These are phyloP conservation scores for Gymnopithys bicolor DNA, from an alignment of 2,797 vertebrate species.

Conservation along the genomic window DNA sequence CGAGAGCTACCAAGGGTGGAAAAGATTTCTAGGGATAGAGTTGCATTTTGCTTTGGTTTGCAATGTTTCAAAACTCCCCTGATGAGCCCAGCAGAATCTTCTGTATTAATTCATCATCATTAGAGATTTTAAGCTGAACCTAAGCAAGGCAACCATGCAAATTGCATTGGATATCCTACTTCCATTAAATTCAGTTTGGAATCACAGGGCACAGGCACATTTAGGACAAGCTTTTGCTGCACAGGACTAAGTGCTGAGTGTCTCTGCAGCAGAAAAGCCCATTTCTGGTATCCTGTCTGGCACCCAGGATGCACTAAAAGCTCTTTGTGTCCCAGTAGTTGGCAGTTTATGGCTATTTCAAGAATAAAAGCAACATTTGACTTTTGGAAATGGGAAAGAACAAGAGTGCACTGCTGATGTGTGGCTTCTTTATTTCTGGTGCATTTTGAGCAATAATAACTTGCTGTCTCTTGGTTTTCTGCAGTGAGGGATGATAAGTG, in stretches of 20 bases:
- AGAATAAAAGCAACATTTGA: background rate
- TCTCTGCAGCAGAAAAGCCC: background rate
- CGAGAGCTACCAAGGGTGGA: background rate
- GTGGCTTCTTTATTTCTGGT: background rate
- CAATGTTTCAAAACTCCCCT: background rate
- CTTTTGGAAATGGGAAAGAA: background rate
- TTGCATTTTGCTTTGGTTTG: background rate
- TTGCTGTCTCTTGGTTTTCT: background rate
- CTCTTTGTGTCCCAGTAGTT: background rate
- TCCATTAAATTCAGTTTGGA: background rate
- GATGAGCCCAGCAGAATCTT: slow-evolving; percentile 16
- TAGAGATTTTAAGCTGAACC: background rate
- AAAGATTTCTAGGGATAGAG: background rate
- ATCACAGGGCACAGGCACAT: background rate
- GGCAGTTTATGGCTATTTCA: background rate
- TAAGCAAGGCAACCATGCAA: background rate
- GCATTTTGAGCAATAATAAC: background rate
- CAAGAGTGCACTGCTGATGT: background rate
- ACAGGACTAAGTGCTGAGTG: background rate
- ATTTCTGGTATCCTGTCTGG: background rate
- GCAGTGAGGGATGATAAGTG: background rate
- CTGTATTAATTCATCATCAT: background rate
- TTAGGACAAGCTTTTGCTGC: background rate
- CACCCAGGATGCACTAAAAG: background rate
- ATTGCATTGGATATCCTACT: background rate